Evolutionary conservation across 2,797 vertebrate genomes (phyloP).

Genomic region (Carapus acus): DNA sequence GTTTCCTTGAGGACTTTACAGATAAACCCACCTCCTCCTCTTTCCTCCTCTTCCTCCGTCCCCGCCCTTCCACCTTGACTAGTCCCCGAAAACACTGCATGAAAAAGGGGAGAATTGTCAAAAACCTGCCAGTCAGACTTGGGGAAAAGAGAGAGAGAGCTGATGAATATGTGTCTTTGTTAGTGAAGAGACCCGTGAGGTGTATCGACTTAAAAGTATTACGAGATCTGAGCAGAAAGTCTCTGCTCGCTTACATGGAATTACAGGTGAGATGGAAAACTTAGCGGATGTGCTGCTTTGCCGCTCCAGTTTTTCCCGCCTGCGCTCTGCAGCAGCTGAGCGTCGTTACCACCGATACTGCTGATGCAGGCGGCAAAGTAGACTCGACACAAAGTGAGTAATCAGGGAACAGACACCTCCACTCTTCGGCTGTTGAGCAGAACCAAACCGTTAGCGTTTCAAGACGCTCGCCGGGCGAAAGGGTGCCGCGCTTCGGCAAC

Average conservation of each 20-base stretch:
- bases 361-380: conserved; percentile 11
- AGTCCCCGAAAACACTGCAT: conserved; percentile 22
- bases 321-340: conserved; percentile 1
- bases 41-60: too few relatives aligned
- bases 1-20: conserved; percentile 39
- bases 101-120: conserved; percentile 28
- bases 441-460: conserved; percentile 39
- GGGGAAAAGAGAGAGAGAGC: conserved; percentile 4
- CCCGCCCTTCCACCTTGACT: conserved; percentile 25
- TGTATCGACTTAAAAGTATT: conserved; percentile 42
- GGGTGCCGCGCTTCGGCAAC: conserved; percentile 47
- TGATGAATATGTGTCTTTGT: conserved; percentile 38
- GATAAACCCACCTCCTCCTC: conserved; percentile 47
- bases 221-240: conserved; percentile 30
- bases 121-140: conserved; percentile 19
- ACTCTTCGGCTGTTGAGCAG: conserved; percentile 22
- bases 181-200: conserved; percentile 29
- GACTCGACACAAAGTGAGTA: conserved; percentile 10
- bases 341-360: conserved; percentile 13
- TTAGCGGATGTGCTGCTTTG: conserved; percentile 12
- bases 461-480: conserved; percentile 43
- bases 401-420: conserved; percentile 24
- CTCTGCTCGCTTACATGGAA: conserved; percentile 8
- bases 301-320: conserved; percentile 19
- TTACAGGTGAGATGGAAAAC: conserved; percentile 11